Base-by-base conservation (phyloP, 30 jellyfish, hydroid and myxozoan genomes). In the Cassiopea andromeda region DNA sequence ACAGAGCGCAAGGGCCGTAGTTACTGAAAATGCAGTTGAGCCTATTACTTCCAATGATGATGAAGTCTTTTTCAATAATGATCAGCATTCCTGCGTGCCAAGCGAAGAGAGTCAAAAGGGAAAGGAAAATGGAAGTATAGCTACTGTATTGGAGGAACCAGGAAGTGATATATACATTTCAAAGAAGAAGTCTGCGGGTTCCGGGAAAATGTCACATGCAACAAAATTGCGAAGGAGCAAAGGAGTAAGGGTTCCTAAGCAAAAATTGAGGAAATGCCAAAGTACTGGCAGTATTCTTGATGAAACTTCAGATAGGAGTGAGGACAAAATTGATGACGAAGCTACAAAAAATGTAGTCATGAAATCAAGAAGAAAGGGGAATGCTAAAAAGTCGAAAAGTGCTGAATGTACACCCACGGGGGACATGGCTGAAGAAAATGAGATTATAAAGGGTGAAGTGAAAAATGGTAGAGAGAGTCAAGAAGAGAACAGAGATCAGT, bases 1-100 rank as follows among this genome's bases (percentile, higher is more conserved):
- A 54, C 64, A 10, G 7, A 10, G 12, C 12, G 12, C 10, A 54
- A 10, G 15, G 43, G 73, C 15, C 2, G 79, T 38, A 19, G 54
- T 71, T n/a, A 45, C 7, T 0, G 94, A 87, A 57, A 84, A 78
- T 2, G 67, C 19, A 0, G 50, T 87, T 16, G 81, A 69, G 15
- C 48, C 94, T 18, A 77, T 16, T 18, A 73, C 18, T 43, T 27
- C 38, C 38, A 43, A 5, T 73, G 66, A 78, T 7, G 90, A 57
- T 48, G 90, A 77, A 2, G 94, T 77, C 1, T 78, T 77, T 70
- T 17, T 50, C 1, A 68, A 60, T 15, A 78, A 68, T 60, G 77
- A 61, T 27, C 58, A 76, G 18, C 48, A 45, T 27, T 46, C 72
- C 64, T 5, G 54, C 17, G 44, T 13, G 67, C 16, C 1, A 1